These are phyloP conservation scores for Ictalurus punctatus DNA, from an alignment of 2,113 vertebrate genomes.

Conservation along the genomic window DNA sequence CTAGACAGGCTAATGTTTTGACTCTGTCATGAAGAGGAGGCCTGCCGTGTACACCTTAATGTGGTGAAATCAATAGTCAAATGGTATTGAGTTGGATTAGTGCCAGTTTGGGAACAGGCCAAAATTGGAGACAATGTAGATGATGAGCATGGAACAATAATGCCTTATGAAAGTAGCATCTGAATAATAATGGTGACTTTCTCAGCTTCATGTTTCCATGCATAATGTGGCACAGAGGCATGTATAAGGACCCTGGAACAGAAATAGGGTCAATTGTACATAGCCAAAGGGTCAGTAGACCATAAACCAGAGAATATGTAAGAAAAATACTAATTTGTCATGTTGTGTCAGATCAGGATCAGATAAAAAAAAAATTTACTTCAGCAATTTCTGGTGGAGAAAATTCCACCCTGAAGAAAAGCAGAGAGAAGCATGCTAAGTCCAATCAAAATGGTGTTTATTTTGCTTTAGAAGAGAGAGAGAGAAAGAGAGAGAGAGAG, in stretches of 20 bases:
- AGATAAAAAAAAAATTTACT: neutral
- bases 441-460: neutral
- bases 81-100: neutral
- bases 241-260: neutral
- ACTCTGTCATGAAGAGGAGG: neutral
- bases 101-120: neutral
- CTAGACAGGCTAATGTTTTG: neutral
- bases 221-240: neutral
- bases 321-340: neutral
- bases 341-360: neutral
- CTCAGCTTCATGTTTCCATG: neutral
- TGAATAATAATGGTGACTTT: neutral
- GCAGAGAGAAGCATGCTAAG: neutral
- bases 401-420: neutral
- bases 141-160: neutral
- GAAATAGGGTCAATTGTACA: neutral
- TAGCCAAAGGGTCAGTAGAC: neutral
- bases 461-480: neutral
- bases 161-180: neutral
- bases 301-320: neutral
- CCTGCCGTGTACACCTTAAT: neutral
- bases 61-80: neutral
- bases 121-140: neutral
- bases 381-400: neutral
- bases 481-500: neutral